Conservation (phyloP, 2,888 invertebrate genomes). For the Thysanoteuthis rhombus region DNA sequence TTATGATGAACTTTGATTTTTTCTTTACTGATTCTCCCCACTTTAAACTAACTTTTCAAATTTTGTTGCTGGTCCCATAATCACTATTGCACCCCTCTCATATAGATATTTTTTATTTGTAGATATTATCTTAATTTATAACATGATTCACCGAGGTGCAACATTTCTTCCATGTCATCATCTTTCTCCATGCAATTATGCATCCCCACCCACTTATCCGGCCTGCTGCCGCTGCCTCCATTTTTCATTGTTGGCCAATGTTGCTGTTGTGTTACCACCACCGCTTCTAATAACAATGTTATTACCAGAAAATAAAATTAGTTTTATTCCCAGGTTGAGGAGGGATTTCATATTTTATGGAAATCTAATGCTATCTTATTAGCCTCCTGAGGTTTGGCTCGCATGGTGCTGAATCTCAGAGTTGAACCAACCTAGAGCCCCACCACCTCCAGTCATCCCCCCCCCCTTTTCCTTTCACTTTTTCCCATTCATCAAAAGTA, state of each 20-base stretch:
- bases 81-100: neutral
- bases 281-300: neutral
- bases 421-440: neutral
- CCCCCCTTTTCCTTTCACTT: neutral
- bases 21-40: neutral
- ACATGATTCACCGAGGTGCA: slow-evolving; percentile 21
- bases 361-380: slow-evolving; percentile 23
- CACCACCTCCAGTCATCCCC: neutral
- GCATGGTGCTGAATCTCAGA: neutral
- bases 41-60: neutral
- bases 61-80: neutral
- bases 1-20: neutral
- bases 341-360: slow-evolving; percentile 29
- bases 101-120: neutral
- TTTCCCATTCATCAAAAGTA: neutral
- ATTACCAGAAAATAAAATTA: slow-evolving; percentile 30
- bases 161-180: neutral
- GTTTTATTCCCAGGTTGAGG: slow-evolving; percentile 26
- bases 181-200: neutral
- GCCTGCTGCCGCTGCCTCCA: neutral
- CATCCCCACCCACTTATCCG: neutral
- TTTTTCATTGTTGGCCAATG: neutral
- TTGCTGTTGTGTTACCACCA: neutral
- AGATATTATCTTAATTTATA: slow-evolving; percentile 16
- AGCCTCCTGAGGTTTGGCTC: neutral